These are phyloP conservation scores for Archaeoteleia sp. DNA, from an alignment of 2,888 invertebrate genomes.

Conservation along the genomic window DNA sequence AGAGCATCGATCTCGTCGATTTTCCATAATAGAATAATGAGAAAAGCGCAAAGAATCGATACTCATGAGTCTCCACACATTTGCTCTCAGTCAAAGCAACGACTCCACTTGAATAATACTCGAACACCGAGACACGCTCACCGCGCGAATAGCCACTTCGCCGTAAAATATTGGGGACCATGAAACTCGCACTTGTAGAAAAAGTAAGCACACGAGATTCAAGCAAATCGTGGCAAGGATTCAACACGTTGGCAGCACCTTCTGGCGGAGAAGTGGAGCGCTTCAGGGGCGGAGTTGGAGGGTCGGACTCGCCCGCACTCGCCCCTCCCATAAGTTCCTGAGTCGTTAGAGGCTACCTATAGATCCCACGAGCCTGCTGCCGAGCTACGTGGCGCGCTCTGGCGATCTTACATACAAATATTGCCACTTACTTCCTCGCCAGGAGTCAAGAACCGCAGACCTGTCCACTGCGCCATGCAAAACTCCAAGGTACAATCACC, in stretches of 20 bases:
- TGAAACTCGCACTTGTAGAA: slow-evolving; percentile 48
- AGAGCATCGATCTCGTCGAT: too few relatives aligned
- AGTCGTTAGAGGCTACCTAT: slow-evolving; percentile 63
- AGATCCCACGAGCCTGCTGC: slow-evolving; percentile 62
- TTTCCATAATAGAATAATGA: too few relatives aligned
- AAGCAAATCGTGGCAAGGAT: slow-evolving; percentile 48
- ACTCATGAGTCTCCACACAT: too few relatives aligned
- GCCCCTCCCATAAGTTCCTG: slow-evolving; percentile 70
- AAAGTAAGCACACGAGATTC: slow-evolving; percentile 46
- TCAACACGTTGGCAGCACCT: slow-evolving; percentile 53
- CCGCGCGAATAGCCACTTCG: slow-evolving; percentile 41
- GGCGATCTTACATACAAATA: slow-evolving; percentile 42
- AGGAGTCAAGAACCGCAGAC: slow-evolving; percentile 56
- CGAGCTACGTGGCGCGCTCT: slow-evolving; percentile 65
- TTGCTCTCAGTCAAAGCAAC: too few relatives aligned
- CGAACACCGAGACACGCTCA: too few relatives aligned
- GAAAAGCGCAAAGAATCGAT: too few relatives aligned
- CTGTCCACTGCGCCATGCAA: slow-evolving; percentile 37
- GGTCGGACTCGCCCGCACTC: slow-evolving; percentile 67
- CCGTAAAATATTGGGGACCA: slow-evolving; percentile 43
- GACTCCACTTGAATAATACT: too few relatives aligned
- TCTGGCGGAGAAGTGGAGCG: slow-evolving; percentile 53
- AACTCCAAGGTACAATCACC: slow-evolving; percentile 1
- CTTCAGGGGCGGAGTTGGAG: slow-evolving; percentile 71
- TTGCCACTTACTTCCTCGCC: slow-evolving; percentile 56